These are phyloP conservation scores for Chironomus tentans DNA, from an alignment of 2,888 invertebrate species.

Conservation along the genomic window DNA sequence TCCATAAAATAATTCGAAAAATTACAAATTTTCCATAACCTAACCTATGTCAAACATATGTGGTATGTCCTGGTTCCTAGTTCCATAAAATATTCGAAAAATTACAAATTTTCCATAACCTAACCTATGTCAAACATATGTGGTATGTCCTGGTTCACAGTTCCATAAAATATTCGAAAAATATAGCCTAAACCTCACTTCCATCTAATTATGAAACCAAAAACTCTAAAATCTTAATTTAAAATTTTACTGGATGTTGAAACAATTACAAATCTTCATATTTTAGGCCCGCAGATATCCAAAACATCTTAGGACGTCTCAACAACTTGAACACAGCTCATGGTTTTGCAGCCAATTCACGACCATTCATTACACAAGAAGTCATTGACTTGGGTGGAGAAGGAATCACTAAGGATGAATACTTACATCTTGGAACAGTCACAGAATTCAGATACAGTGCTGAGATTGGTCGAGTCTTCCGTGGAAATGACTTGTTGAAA, in stretches of 20 bases:
- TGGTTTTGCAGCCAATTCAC: constrained; percentile 41
- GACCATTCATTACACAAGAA: constrained; percentile 49
- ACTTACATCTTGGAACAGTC: constrained; percentile 49
- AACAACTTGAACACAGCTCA: constrained; percentile 44
- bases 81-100: no score
- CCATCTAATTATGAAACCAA: no score
- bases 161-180: no score
- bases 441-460: constrained; percentile 53
- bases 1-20: no score
- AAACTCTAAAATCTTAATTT: no score
- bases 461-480: constrained; percentile 50
- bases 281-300: constrained; percentile 47
- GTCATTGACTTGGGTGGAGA: constrained; percentile 46
- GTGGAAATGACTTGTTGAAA: constrained; percentile 46
- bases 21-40: no score
- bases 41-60: constrained; percentile 46
- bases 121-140: constrained; percentile 46
- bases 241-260: no score
- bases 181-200: no score
- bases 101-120: no score
- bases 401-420: constrained; percentile 41
- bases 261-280: no score
- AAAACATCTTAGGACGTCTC: constrained; percentile 44
- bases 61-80: no score
- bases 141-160: no score